Percentiles rank a stretch among this genome's conserved stretches.
phyloP scores from a whole-genome alignment of 2,113 vertebrate genomes.

The Spea multiplicata region DNA sequence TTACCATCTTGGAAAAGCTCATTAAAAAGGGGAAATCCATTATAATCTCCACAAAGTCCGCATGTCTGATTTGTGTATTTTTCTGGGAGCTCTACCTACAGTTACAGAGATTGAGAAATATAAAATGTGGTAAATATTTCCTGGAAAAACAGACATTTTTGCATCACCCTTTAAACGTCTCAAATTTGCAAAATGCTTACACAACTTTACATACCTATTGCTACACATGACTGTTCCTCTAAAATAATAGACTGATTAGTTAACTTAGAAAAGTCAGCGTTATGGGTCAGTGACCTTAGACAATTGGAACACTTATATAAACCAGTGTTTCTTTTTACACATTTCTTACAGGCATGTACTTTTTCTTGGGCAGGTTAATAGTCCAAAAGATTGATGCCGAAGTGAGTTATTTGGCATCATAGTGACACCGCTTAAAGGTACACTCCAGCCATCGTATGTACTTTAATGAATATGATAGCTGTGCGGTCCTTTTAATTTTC shows the following conservation, averaged over 20 bases:
- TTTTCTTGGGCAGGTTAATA: not conserved
- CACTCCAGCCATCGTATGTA: no score
- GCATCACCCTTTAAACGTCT: not conserved
- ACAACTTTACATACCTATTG: not conserved
- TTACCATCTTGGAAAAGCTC: constrained; percentile 12
- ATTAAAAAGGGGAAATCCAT: not conserved
- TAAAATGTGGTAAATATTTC: not conserved
- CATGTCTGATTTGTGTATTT: constrained; percentile 32
- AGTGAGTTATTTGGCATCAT: no score
- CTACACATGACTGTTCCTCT: not conserved
- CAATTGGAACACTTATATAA: not conserved
- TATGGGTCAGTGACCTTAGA: not conserved
- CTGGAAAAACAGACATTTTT: not conserved
- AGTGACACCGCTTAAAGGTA: no score
- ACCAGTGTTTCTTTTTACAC: not conserved
- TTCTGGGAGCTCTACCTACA: constrained; percentile 14
- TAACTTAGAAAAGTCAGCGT: not conserved
- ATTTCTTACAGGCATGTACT: no score
- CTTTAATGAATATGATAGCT: no score
- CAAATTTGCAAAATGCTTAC: not conserved
- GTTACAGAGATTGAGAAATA: not conserved
- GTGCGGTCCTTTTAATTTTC: no score
- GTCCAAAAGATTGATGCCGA: no score
- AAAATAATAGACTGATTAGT: not conserved
- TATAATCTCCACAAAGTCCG: constrained; percentile 37